A percentile compares a stretch with the other conserved stretches of the same genome.
These are phyloP conservation scores for Passerina amoena DNA, from an alignment of 2,113 vertebrate species.

Conservation along the genomic window DNA sequence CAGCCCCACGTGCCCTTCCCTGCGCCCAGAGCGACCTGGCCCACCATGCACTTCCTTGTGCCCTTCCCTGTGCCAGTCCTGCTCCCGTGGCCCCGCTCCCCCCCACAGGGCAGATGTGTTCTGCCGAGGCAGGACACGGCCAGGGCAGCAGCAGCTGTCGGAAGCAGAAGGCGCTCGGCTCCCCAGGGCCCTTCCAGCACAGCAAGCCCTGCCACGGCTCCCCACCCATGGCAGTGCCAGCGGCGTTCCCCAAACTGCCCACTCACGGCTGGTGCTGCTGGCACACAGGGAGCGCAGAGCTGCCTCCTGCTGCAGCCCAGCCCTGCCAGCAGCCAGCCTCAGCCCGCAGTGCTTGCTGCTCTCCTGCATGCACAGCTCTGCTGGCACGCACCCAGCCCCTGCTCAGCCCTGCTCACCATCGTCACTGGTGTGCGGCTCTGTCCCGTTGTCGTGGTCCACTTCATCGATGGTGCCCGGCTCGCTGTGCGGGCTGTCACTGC, in stretches of 20 bases:
- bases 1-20: accelerated
- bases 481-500: constrained; percentile 96
- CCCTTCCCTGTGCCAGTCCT: not conserved
- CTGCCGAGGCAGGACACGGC: not conserved
- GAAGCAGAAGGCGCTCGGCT: not conserved
- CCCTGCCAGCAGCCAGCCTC: not conserved
- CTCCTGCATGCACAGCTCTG: not conserved
- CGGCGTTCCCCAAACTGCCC: accelerated
- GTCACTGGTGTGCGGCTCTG: constrained; percentile 95
- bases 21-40: not conserved
- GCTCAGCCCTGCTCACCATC: constrained; percentile 81
- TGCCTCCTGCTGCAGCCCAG: not conserved
- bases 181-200: not conserved
- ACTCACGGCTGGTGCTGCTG: accelerated
- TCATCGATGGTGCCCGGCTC: constrained; percentile 97
- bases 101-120: accelerated
- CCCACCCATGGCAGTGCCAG: not conserved
- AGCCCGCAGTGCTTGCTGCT: not conserved
- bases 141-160: not conserved
- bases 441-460: constrained; percentile 92
- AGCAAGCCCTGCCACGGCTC: not conserved
- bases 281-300: accelerated
- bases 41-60: not conserved
- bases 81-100: accelerated
- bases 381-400: not conserved